Base-by-base conservation (phyloP, 1,140 invertebrate species). In the Branchinecta lindahli region DNA sequence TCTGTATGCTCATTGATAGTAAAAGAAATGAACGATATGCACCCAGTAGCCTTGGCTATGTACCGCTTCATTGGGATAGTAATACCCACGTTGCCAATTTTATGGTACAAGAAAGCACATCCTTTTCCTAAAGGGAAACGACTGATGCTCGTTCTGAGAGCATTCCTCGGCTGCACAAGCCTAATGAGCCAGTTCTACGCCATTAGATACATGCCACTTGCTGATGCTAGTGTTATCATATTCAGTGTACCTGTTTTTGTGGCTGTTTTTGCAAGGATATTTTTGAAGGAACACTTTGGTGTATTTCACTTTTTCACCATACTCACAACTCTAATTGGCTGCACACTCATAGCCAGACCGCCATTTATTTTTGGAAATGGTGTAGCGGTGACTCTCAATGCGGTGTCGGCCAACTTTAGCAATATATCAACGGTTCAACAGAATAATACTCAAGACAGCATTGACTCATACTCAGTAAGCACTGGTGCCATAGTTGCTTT, bases 241-340 rank as follows among this genome's bases (percentile, higher is more conserved):
- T 94, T 94, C 79, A 92, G 90, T 65, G 88, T 90, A 12, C 90
- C 90, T 10, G 91, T 94, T 10, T 93, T 94, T 81, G 92, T 94
- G n/a, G 87, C 89, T 46, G 87, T 94, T 74, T 93, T 94, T 78
- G 91, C 92, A 7, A 83, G 86, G 71, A 85, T 93, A 73, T 93
- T 93, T 79, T 82, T 95, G 4, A 92, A 93, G 77, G 91, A 94
- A 76, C 87, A 89, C 2, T 94, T 90, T 78, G 89, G 89, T n/a
- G 78, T 90, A 20, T 92, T 92, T 77, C 91, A 91, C 74, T 84
- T 88, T 10, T 78, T 92, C 61, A 91, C 88, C 8, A 88, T 94
- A 47, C 82, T 88, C 74, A 77, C 93, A 66, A 93, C 91, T 7
- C 77, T 94, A 33, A 81, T 92, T 69, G 92, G 92, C 18, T 90